phyloP scores from a whole-genome alignment of 37 sponge, comb jelly and placozoan genomes.

The Dysidea cf. avara region DNA sequence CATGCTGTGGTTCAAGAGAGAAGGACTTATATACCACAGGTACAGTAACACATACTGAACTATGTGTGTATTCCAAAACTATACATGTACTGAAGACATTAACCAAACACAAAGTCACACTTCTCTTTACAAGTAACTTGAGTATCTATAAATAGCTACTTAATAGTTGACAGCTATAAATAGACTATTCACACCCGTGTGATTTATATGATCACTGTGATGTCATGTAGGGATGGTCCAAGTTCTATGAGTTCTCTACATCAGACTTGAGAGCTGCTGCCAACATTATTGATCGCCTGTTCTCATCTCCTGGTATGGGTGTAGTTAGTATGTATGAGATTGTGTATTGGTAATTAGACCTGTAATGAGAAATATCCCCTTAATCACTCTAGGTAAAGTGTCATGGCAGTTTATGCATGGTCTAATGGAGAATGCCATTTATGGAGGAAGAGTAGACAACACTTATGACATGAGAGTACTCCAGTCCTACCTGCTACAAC shows the following conservation, averaged over 20 bases:
- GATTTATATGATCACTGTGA: too few species aligned
- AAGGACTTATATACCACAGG: slow-evolving; percentile 87
- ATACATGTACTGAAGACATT: too few species aligned
- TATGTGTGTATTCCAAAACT: too few species aligned
- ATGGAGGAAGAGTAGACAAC: slow-evolving; percentile 97
- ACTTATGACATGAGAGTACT: slow-evolving; percentile 87
- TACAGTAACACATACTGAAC: too few species aligned
- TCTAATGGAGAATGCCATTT: slow-evolving; percentile 93
- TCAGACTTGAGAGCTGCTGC: slow-evolving; percentile 89
- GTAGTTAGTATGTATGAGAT: neutral
- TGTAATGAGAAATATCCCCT: too few species aligned
- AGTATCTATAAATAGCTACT: too few species aligned
- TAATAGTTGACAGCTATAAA: too few species aligned
- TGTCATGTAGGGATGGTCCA: slow-evolving; percentile 99
- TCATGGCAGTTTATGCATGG: slow-evolving; percentile 96
- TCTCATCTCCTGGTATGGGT: slow-evolving; percentile 21
- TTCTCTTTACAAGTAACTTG: too few species aligned
- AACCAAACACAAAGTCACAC: too few species aligned
- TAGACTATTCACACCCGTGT: too few species aligned
- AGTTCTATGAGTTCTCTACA: slow-evolving; percentile 95
- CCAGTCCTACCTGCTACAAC: slow-evolving; percentile 77
- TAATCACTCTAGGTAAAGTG: slow-evolving; percentile 24
- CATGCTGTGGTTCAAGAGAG: slow-evolving; percentile 98
- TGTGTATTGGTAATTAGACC: neutral
- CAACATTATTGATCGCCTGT: slow-evolving; percentile 80